Base-by-base conservation (phyloP, 2,888 invertebrate genomes). In the Hemaris fuciformis region DNA sequence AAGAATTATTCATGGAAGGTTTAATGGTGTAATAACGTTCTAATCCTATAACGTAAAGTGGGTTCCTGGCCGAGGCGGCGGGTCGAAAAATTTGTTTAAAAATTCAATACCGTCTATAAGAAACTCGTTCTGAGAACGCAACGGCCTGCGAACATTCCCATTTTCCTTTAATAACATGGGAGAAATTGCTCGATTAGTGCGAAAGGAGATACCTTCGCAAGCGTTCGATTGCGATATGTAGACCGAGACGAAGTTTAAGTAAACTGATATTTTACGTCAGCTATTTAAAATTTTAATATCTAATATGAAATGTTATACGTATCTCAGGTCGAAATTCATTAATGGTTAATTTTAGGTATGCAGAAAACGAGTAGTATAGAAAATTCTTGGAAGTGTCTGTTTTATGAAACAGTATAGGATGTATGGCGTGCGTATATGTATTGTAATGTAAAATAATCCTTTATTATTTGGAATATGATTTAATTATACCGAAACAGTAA, bases 81-180 rank as follows among this genome's bases (percentile, higher is more conserved):
- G 85, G 84, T 80, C 87, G 85, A 88, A 88, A 88, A 88, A 88
- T 86, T 88, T 89, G 87, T 88, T 91, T 89, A 90, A 91, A 90
- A 89, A 91, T 90, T 90, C 88, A 90, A 87, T 88, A 85, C 84
- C 87, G 80, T 87, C 88, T 88, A 88, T 88, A 88, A 89, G 87
- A 84, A 88, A 87, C 85, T 87, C 88, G 84, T 87, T 87, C 77
- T 80, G 77, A 79, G 84, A 87, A 89, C 87, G 88, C 88, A 89
- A 88, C 87, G 88, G 86, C 82, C 88, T 89, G 88, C 81, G 85
- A 90, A 89, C 85, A 87, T 87, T 86, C 87, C 88, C 88, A 86
- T 90, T 90, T 87, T 80, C 81, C 88, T 84, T 88, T 89, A 89
- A 89, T 89, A 89, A 89, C 88, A 87, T 85, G 85, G 81, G 85